Evolutionary conservation across 2,113 vertebrate species (phyloP).

Genomic region (Aythya baeri): DNA sequence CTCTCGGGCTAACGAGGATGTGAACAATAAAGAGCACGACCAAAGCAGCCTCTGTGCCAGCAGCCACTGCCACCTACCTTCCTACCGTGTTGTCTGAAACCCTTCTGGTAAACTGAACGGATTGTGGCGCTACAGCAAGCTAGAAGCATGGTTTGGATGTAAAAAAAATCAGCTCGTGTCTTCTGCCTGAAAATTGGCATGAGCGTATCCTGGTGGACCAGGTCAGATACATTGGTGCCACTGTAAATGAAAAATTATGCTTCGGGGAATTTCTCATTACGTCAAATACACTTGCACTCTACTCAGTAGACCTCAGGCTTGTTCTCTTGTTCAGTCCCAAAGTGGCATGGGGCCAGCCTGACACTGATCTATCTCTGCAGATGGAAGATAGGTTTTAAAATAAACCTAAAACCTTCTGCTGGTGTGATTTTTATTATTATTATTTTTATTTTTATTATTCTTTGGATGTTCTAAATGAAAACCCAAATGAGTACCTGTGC

Average conservation of each 20-base stretch:
- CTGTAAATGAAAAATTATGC: neutral
- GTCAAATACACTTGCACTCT: neutral
- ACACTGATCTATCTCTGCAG: neutral
- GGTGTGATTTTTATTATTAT: neutral
- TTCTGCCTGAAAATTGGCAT: neutral
- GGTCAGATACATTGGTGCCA: neutral
- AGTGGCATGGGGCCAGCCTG: neutral
- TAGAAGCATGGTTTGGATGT: neutral
- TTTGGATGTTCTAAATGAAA: neutral
- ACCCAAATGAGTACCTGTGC: neutral
- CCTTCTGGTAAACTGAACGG: rapidly evolving
- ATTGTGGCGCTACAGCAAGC: neutral
- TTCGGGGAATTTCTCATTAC: neutral
- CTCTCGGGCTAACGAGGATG: neutral
- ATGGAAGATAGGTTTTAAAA: neutral
- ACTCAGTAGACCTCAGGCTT: neutral
- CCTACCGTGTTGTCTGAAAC: rapidly evolving
- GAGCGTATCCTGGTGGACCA: neutral
- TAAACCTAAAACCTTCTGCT: neutral
- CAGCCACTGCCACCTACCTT: neutral
- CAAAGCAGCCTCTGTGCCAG: neutral
- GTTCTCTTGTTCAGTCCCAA: neutral
- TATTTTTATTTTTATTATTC: neutral
- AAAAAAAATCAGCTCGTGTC: neutral
- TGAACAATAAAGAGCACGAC: rapidly evolving